phyloP scores from a whole-genome alignment of 2,888 invertebrate genomes.

The Cheilosia soror region DNA sequence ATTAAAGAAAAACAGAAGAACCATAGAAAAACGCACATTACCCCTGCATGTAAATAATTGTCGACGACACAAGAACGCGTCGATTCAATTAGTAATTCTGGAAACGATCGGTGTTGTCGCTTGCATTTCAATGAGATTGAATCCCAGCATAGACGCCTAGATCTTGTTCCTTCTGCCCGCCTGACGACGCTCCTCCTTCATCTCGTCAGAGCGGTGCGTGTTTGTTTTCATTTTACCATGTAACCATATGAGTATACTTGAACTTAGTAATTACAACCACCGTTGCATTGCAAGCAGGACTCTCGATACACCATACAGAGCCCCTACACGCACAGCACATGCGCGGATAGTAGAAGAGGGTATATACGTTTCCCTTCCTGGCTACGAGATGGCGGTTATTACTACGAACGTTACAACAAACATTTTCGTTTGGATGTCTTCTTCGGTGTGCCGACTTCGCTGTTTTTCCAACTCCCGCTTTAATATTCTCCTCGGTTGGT shows the following conservation, averaged over 20 bases:
- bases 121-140: constrained; percentile 82
- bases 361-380: constrained; percentile 61
- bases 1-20: constrained; percentile 35
- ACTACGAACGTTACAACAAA: constrained; percentile 29
- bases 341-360: neutral
- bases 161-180: constrained; percentile 78
- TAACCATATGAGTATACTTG: constrained; percentile 66
- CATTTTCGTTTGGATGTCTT: constrained; percentile 53
- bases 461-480: constrained; percentile 23
- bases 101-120: constrained; percentile 81
- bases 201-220: constrained; percentile 71
- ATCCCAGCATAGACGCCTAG: constrained; percentile 78
- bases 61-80: constrained; percentile 81
- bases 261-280: constrained; percentile 72
- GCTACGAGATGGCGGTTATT: constrained; percentile 62
- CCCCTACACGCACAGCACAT: neutral
- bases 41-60: constrained; percentile 74
- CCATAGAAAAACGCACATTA: constrained; percentile 66
- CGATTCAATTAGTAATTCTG: constrained; percentile 84
- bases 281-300: constrained; percentile 67
- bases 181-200: constrained; percentile 71
- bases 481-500: constrained; percentile 64
- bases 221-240: constrained; percentile 76
- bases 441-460: constrained; percentile 44
- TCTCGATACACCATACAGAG: constrained; percentile 34